Evolutionary conservation across 2,797 vertebrate species (phyloP), one percentile per base, ranked within the genome.

Genomic region (Typhlichthys subterraneus): DNA sequence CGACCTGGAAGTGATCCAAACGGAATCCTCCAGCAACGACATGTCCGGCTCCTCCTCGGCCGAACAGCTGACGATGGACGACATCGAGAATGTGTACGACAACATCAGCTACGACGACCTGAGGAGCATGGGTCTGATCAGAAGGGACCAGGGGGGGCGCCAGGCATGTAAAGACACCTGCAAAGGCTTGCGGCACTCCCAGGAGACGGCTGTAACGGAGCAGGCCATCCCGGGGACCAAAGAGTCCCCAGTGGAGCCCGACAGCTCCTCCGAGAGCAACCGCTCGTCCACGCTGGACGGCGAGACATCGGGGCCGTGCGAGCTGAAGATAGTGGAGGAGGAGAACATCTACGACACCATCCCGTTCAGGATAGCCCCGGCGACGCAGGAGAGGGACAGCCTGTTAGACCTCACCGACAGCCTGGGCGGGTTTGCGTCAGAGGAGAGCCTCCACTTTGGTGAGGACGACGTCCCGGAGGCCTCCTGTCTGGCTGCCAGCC

Each of bases 81-180:
- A 97, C 42, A 92, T 96, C 45, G 95, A 99, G 75, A 97, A 98
- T 9, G 95, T 99, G 57, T 99, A 99, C 74, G 97, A 99, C 77
- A 99, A 99, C 75, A 96, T 99, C 75, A 98, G 96, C 86, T 98
- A 94, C 0, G 95, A 99, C 80, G 97, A 99, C 86, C 88, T 99
- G 11, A 98, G 97, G 82, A 91, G 90, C 55, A 96, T 99, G 95
- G 95, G 95, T 15, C 88, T 97, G 1, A 85, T 94, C 57, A 91
- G 92, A 69, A 93, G 94, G 52, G 94, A 95, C 17, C 75, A 63
- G 0, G 94, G 91, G 60, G 78, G 83, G 38, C 80, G 29, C 33
- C 82, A 76, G 48, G 13, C 50, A 2, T 42, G 23, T 49, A 88
- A 84, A 65, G 77, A 87, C 23, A 33, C 33, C 0, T 53, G 65